Conservation (phyloP, 2,797 vertebrate genomes). For the Anguilla megastoma region DNA sequence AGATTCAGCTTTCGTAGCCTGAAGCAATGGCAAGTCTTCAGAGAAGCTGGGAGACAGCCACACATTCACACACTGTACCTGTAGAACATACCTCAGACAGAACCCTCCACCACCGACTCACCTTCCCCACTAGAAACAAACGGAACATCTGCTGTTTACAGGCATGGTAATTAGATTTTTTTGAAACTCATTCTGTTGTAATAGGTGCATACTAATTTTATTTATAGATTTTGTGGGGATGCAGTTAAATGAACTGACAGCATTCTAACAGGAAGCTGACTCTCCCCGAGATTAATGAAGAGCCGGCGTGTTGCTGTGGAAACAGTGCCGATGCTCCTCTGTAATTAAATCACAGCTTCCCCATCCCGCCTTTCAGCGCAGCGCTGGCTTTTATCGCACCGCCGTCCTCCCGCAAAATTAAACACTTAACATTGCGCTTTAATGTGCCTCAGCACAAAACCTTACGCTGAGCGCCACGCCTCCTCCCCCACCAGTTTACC, state of each 20-base stretch:
- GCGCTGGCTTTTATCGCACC: background rate
- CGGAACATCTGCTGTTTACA: background rate
- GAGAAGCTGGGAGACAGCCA: background rate
- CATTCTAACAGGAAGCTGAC: background rate
- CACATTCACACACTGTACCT: background rate
- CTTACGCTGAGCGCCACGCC: background rate
- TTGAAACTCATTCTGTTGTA: background rate
- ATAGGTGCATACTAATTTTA: background rate
- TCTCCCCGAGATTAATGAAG: constrained; percentile 63
- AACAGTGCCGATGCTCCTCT: constrained; percentile 54
- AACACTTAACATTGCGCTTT: constrained; percentile 9
- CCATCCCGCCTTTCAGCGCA: background rate
- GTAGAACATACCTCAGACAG: background rate
- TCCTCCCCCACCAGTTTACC: background rate
- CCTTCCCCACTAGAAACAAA: background rate
- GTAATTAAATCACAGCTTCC: constrained; percentile 22
- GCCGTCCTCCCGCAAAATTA: background rate
- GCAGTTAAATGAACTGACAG: background rate
- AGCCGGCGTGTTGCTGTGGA: constrained; percentile 62
- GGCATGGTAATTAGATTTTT: background rate
- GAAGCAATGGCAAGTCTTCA: background rate
- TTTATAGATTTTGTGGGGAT: background rate
- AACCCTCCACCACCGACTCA: background rate
- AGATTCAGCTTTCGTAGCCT: background rate
- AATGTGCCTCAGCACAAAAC: background rate